Evolutionary conservation across 2,797 vertebrate genomes (phyloP), one percentile per base, ranked within the genome.

Genomic region (Paratrypauchen microcephalus): DNA sequence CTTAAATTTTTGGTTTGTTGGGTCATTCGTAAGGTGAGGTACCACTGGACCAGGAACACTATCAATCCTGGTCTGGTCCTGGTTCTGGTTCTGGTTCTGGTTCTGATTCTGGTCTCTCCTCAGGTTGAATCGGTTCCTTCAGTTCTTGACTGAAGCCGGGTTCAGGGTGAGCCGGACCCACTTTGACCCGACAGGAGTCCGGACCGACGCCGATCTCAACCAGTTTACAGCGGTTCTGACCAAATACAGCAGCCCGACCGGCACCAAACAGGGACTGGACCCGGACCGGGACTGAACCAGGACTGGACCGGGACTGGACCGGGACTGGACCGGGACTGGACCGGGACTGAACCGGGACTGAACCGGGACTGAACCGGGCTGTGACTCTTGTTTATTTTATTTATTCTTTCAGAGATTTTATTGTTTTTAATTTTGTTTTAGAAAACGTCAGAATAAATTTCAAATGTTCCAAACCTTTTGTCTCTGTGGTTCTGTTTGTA

Each of bases 121-220:
- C 58, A 99, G 97, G 92, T 83, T 99, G 83, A 99, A 99, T 74
- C 98, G 96, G 80, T 98, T 99, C 74, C 88, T 99, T 45, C 95
- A 91, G 86, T 97, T 95, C 80, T 92, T 99, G 74, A 95, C 93
- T 0, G 94, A 98, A 85, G 96, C 95, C 0, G 96, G 97, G n/a
- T 99, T 96, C 90, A 91, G 95, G 77, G 97, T 98, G 30, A 96
- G 97, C 63, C 94, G 97, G 75, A 99, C 97, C 2, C 97, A 99
- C 88, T 99, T 98, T 6, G 97, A 99, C 78, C 97, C 97, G 0
- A 99, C 97, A 5, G 97, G 97, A 6, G 93, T 99, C 18, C 96
- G 97, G 63, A 99, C 97, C 0, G 94, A 95, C 0, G 97, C 96
- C 0, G 94, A 95, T 0, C 86, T 99, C 87, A 85, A 80, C 0